Conservation (phyloP, 2,113 vertebrate genomes). For the Malaclemys terrapin region DNA sequence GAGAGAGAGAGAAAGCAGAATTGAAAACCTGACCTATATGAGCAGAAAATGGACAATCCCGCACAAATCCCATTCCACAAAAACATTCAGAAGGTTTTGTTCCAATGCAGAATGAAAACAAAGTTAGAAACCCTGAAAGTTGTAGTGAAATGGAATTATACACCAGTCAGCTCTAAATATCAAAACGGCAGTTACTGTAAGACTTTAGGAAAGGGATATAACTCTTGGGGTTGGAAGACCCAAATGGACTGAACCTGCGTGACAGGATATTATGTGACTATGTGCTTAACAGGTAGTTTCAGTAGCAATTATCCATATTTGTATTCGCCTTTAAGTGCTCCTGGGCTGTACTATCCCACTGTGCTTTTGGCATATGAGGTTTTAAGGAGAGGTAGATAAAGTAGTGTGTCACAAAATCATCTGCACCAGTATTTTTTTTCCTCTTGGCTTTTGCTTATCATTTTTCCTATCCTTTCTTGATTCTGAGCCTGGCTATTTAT, state of each 20-base stretch:
- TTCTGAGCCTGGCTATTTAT: constrained; percentile 71
- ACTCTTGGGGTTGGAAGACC: neutral
- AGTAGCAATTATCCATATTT: constrained; percentile 64
- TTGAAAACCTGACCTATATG: neutral
- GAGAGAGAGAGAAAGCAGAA: neutral
- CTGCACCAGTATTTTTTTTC: constrained; percentile 34
- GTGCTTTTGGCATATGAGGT: constrained; percentile 76
- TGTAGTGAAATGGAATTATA: neutral
- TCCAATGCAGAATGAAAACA: neutral
- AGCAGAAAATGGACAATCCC: neutral
- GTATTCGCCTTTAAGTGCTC: constrained; percentile 67
- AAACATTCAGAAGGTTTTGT: neutral
- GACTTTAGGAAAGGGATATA: neutral
- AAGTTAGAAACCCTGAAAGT: neutral
- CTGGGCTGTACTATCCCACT: constrained; percentile 60
- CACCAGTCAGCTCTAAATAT: neutral
- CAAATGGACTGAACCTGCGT: constrained; percentile 21
- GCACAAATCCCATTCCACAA: neutral
- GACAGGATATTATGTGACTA: constrained; percentile 60
- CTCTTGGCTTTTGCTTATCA: constrained; percentile 58
- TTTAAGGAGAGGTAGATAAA: constrained; percentile 67
- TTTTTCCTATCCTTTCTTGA: constrained; percentile 73
- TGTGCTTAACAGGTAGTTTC: constrained; percentile 64
- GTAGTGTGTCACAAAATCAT: constrained; percentile 63
- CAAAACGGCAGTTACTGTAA: neutral